A percentile compares a stretch with the other conserved stretches of the same genome.
Conservation (phyloP, 1,140 invertebrate genomes). For the Aphelinus certus region DNA sequence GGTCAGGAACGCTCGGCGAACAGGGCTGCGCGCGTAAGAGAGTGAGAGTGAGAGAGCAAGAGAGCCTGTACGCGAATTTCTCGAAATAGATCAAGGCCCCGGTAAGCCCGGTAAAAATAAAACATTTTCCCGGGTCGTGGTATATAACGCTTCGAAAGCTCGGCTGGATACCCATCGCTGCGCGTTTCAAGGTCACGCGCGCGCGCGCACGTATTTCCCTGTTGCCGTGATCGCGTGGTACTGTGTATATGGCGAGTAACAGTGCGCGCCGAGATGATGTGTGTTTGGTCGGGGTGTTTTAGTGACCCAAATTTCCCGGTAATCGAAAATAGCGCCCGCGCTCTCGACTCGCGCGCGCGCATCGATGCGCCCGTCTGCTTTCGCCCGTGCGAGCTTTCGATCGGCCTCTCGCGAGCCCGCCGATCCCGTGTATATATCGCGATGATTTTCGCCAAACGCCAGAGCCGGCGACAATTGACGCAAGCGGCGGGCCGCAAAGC, state of each 20-base stretch:
- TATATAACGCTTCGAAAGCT: background rate
- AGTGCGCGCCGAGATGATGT: too few species aligned
- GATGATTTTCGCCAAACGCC: too few species aligned
- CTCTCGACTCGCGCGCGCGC: too few species aligned
- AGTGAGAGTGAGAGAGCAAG: conserved; percentile 18
- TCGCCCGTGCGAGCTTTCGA: background rate
- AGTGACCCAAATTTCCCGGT: conserved; percentile 56
- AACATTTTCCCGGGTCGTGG: background rate
- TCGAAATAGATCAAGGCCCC: conserved; percentile 64
- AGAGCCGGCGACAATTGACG: too few species aligned
- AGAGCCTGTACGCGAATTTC: conserved; percentile 32
- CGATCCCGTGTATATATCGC: too few species aligned
- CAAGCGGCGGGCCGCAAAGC: too few species aligned
- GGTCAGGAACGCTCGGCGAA: conserved; percentile 59
- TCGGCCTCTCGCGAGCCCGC: too few species aligned
- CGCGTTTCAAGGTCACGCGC: conserved; percentile 8
- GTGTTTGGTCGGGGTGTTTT: conserved; percentile 39
- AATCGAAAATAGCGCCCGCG: conserved; percentile 54
- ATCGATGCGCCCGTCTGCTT: background rate
- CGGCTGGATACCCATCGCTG: background rate
- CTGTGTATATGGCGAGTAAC: too few species aligned
- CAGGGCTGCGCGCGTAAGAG: conserved; percentile 43
- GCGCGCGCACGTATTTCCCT: background rate
- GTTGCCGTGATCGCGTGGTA: too few species aligned
- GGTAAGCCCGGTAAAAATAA: conserved; percentile 20